Evolutionary conservation across 2,888 invertebrate species (phyloP), one percentile per base, ranked within the genome.

Genomic region (Drosophila gaucha): DNA sequence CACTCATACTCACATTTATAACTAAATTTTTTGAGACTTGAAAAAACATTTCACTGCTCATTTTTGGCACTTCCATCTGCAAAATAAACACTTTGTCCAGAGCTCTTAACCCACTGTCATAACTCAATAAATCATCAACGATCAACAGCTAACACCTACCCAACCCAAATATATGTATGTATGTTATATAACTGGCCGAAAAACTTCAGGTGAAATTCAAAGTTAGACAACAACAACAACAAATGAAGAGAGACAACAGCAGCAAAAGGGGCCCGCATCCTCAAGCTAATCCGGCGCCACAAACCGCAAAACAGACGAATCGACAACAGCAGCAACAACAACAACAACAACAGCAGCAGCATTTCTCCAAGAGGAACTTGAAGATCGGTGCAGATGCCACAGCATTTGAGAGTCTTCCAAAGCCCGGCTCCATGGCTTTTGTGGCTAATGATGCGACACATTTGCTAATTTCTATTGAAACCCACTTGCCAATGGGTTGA

Each of bases 391-490:
- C 69, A 75, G 76, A 59, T 59, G 73, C 63, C 68, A 36, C 78
- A 58, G 77, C 83, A 83, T 67, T 83, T 83, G 83, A 83, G 78
- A 71, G 87, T 88, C 86, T 83, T 83, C 83, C 69, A 69, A 31
- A 69, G 64, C 30, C 49, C 44, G 43, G 28, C 31, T 52, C 63
- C 49, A 59, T 57, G 57, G 43, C 60, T 80, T 80, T 69, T 87
- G 86, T 78, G 86, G 89, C 86, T 89, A 88, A 89, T 88, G 90
- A 84, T 87, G 86, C 86, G 88, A 89, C 90, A 89, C 84, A 89
- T 89, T 89, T 89, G 89, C 88, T 89, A 89, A 89, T 89, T 86
- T 87, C 84, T 86, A 87, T 79, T 82, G 86, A 80, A 75, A 70
- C 77, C 80, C 83, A 87, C 83, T 86, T 82, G 86, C 82, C 67